Percentiles rank a stretch among this genome's conserved stretches.
These are phyloP conservation scores for Myotis findleyi DNA, from an alignment of 2,797 vertebrate species.

Conservation along the genomic window DNA sequence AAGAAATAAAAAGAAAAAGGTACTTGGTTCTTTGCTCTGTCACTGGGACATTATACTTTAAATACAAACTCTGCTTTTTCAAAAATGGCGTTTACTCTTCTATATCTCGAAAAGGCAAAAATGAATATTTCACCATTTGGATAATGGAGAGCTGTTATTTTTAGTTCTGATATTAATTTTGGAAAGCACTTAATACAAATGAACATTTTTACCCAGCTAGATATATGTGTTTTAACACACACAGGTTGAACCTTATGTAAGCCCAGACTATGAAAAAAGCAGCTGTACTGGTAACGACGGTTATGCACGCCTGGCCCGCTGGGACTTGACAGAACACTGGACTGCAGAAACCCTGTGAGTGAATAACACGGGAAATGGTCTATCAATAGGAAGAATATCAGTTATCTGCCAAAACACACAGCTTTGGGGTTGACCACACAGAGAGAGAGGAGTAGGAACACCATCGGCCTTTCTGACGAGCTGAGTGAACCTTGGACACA, in stretches of 20 bases:
- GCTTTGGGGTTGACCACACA: conserved; percentile 73
- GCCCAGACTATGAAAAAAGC: conserved; percentile 15
- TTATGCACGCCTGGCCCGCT: conserved; percentile 30
- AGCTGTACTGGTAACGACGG: conserved; percentile 67
- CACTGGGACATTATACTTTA: neutral
- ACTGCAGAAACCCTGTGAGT: conserved; percentile 23
- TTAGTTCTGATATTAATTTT: conserved; percentile 57
- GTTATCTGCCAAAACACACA: conserved; percentile 72
- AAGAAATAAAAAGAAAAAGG: neutral
- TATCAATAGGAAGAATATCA: conserved; percentile 72
- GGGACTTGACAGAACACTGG: conserved; percentile 54
- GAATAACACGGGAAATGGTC: conserved; percentile 57
- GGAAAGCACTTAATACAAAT: conserved; percentile 28
- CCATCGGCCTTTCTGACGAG: conserved; percentile 3
- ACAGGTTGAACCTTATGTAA: conserved; percentile 46
- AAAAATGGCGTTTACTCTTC: conserved; percentile 32
- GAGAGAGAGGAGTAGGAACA: conserved; percentile 41
- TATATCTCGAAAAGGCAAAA: conserved; percentile 47
- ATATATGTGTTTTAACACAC: conserved; percentile 41
- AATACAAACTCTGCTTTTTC: conserved; percentile 4
- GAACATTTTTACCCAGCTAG: neutral
- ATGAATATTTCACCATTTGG: conserved; percentile 56
- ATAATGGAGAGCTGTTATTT: conserved; percentile 52
- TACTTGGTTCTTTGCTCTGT: neutral
- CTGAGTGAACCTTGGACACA: conserved; percentile 2